Evolutionary conservation across 2,888 invertebrate genomes (phyloP).

Genomic region (Trichogramma evanescens): DNA sequence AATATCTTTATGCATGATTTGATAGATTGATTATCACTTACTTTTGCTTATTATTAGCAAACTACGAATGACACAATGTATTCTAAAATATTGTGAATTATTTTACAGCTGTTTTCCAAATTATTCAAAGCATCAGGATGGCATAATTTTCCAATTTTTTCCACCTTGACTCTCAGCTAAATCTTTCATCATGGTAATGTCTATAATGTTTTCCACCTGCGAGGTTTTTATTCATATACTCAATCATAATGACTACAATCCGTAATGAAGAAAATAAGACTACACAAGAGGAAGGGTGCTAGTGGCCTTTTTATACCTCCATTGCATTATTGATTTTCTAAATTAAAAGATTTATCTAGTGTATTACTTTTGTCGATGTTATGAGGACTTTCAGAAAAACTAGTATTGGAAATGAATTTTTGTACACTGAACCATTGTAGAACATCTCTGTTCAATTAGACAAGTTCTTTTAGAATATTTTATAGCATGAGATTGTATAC

Average conservation of each 20-base stretch:
- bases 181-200: background rate
- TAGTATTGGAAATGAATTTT: no score
- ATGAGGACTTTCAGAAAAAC: no score
- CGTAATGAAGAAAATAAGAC: slow-evolving; percentile 8
- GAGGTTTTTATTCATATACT: background rate
- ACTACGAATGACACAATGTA: no score
- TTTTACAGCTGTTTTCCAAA: slow-evolving; percentile 86
- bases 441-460: no score
- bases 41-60: no score
- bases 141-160: slow-evolving; percentile 35
- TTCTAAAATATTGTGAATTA: slow-evolving; percentile 24
- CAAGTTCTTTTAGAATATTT: slow-evolving; percentile 3
- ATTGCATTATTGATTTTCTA: slow-evolving; percentile 6
- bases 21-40: no score
- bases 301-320: slow-evolving; percentile 18
- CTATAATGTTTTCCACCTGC: slow-evolving; percentile 13
- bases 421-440: no score
- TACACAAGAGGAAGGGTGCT: slow-evolving; percentile 12
- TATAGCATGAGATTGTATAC: slow-evolving; percentile 11
- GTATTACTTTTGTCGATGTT: no score
- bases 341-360: slow-evolving; percentile 2
- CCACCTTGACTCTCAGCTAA: slow-evolving; percentile 3
- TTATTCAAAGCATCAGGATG: slow-evolving; percentile 89
- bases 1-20: no score
- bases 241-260: slow-evolving; percentile 5